These are phyloP conservation scores for Apamea sordens DNA, from an alignment of 2,888 invertebrate species.

Conservation along the genomic window DNA sequence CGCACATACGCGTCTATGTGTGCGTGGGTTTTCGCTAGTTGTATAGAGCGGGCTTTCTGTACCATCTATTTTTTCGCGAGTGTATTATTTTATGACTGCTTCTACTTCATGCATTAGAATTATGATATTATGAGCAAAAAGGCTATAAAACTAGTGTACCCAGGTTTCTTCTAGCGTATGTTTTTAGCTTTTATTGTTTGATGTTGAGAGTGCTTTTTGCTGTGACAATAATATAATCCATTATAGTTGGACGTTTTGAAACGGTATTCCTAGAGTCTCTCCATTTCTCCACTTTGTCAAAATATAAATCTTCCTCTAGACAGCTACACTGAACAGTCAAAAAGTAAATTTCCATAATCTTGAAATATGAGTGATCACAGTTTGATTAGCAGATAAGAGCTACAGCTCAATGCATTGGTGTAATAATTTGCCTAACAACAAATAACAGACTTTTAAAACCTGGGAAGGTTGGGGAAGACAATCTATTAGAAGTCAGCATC, in stretches of 20 bases:
- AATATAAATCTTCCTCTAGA: neutral
- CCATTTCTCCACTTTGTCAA: neutral
- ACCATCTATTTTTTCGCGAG: neutral
- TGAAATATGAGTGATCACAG: neutral
- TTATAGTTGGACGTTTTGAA: conserved; percentile 4
- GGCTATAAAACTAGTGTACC: conserved; percentile 29
- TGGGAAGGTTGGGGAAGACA: no score
- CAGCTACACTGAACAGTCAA: neutral
- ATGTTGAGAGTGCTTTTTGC: conserved; percentile 30
- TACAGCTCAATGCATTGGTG: neutral
- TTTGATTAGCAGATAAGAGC: neutral
- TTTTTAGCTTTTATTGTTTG: conserved; percentile 10
- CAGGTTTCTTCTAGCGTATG: conserved; percentile 1
- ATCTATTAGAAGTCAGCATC: neutral
- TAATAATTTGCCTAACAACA: no score
- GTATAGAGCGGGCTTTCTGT: neutral
- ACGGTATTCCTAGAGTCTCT: neutral
- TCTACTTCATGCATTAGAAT: conserved; percentile 51
- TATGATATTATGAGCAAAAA: conserved; percentile 39
- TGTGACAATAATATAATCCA: neutral
- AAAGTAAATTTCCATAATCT: neutral
- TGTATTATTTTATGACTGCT: conserved; percentile 41
- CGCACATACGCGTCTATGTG: neutral
- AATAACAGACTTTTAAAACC: neutral
- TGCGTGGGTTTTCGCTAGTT: neutral